A percentile compares a stretch with the other conserved stretches of the same genome.
Evolutionary conservation across 2,797 vertebrate genomes (phyloP).

Genomic region (Acridotheres tristis): DNA sequence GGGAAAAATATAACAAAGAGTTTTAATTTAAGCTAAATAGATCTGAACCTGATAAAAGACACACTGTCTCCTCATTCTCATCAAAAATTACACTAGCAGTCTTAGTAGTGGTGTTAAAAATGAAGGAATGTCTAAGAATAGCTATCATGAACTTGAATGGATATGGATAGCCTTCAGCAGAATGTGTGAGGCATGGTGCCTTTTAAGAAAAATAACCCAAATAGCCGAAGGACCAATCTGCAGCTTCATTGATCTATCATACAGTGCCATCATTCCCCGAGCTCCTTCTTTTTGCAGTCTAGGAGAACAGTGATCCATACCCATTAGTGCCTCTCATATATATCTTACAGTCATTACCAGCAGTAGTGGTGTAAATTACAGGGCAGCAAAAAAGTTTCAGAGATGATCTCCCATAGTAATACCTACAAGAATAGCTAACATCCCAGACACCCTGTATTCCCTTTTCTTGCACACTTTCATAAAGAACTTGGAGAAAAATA

Average conservation of each 20-base stretch:
- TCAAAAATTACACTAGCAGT: constrained; percentile 16
- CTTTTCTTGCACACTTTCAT: neutral
- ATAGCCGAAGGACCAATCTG: neutral
- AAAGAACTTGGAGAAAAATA: neutral
- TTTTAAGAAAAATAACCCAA: constrained; percentile 19
- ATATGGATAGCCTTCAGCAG: constrained; percentile 31
- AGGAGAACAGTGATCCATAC: constrained; percentile 9
- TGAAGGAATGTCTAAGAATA: neutral
- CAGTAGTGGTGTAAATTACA: neutral
- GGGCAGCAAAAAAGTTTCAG: neutral
- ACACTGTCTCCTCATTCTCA: neutral
- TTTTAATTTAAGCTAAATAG: constrained; percentile 59
- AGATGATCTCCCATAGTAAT: neutral
- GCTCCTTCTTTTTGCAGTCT: neutral
- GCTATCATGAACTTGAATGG: neutral
- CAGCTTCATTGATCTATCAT: constrained; percentile 1
- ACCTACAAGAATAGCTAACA: neutral
- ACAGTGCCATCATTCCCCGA: neutral
- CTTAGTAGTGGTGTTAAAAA: constrained; percentile 32
- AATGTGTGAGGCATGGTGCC: constrained; percentile 2
- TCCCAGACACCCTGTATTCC: neutral
- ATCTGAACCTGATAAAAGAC: constrained; percentile 36
- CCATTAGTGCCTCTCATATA: neutral
- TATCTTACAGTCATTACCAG: neutral
- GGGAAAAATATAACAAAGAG: constrained; percentile 38